These are phyloP conservation scores for Pachycephala philippinensis DNA, from an alignment of 2,113 vertebrate species.

Conservation along the genomic window DNA sequence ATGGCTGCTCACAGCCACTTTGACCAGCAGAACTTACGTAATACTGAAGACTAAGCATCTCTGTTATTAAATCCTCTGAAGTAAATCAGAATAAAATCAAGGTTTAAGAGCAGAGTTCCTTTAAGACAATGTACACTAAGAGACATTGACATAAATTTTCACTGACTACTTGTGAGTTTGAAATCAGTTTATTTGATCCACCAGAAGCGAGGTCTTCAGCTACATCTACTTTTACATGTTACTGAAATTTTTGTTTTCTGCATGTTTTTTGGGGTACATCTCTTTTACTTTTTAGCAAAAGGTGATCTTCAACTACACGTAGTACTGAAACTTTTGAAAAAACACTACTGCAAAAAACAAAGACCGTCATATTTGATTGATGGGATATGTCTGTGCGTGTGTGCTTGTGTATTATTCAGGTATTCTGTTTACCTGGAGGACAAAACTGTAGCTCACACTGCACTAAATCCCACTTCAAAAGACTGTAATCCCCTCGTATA, in stretches of 20 bases:
- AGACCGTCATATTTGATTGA: background rate
- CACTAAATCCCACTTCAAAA: background rate
- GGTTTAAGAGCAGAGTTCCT: background rate
- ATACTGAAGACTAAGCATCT: background rate
- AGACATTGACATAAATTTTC: background rate
- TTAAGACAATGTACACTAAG: background rate
- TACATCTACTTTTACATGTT: background rate
- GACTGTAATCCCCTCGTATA: background rate
- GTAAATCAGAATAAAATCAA: background rate
- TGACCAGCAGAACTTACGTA: background rate
- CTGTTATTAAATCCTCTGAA: background rate
- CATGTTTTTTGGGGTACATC: background rate
- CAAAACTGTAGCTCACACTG: background rate
- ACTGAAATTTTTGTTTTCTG: background rate
- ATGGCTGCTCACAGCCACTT: rapidly evolving
- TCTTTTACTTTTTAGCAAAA: background rate
- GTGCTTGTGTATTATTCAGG: rapidly evolving
- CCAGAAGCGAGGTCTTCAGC: background rate
- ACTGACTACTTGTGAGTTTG: background rate
- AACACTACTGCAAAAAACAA: background rate
- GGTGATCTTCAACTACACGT: background rate
- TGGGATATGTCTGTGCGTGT: rapidly evolving
- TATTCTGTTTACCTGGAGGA: background rate
- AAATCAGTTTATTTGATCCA: background rate
- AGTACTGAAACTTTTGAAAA: background rate